A percentile compares a stretch with the other conserved stretches of the same genome.
Evolutionary conservation across 2,797 vertebrate species (phyloP).

Genomic region (Hydrocynus forskahlii): DNA sequence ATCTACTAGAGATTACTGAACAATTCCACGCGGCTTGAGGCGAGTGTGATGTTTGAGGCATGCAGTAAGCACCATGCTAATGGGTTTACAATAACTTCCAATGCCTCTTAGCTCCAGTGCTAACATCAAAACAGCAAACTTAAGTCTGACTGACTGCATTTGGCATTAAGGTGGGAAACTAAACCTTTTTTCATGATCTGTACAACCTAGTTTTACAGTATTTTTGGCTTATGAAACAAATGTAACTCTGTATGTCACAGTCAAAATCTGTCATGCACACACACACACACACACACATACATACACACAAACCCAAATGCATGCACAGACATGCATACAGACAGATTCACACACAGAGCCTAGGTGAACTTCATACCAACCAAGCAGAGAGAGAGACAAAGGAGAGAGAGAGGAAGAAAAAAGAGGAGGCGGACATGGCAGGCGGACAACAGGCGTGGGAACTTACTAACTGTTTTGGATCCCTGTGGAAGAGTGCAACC

Average conservation of each 20-base stretch:
- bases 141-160: no score
- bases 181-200: no score
- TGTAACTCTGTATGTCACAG: no score
- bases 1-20: no score
- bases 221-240: no score
- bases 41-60: background rate
- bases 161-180: no score
- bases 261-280: no score
- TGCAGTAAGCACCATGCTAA: background rate
- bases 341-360: background rate
- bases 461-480: constrained; percentile 98
- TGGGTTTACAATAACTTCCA: background rate
- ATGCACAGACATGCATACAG: constrained; percentile 1
- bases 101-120: background rate
- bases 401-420: constrained; percentile 40
- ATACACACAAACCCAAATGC: background rate
- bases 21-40: background rate
- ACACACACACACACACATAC: no score
- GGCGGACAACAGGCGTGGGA: constrained; percentile 69
- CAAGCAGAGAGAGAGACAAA: background rate
- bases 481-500: constrained; percentile 93
- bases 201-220: no score
- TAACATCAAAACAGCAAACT: no score
- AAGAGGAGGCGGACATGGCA: constrained; percentile 61
- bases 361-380: background rate